Evolutionary conservation across 2,888 invertebrate species (phyloP).

Genomic region (Ophioninae sp.): DNA sequence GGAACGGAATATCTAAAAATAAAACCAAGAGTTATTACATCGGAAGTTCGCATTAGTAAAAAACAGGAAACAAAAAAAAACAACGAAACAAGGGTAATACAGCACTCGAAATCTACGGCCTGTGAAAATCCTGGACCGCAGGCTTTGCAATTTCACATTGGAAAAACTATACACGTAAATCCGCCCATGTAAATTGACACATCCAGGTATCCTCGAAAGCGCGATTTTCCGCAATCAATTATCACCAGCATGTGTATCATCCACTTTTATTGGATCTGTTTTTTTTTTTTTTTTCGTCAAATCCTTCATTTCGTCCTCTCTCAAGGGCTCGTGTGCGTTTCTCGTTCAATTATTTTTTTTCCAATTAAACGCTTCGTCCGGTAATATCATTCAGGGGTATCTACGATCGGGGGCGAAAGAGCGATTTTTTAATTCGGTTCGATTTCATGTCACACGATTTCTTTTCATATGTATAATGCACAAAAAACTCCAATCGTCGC

Average conservation of each 20-base stretch:
- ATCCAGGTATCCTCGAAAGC: conserved; percentile 1
- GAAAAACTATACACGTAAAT: not conserved
- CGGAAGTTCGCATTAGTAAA: not conserved
- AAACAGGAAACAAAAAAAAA: not conserved
- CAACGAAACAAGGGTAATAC: not conserved
- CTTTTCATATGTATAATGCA: no score
- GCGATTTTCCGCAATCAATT: conserved; percentile 27
- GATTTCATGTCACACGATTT: no score
- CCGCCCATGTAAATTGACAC: conserved; percentile 5
- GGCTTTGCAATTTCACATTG: not conserved
- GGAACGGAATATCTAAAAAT: not conserved
- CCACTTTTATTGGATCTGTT: conserved; percentile 14
- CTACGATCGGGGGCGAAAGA: not conserved
- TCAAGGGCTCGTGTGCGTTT: not conserved
- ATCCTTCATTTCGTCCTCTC: not conserved
- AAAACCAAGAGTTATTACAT: not conserved
- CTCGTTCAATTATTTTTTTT: conserved; percentile 7
- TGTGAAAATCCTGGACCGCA: not conserved
- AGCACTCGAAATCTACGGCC: conserved; percentile 1
- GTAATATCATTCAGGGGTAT: not conserved
- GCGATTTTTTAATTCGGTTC: no score
- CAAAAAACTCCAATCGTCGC: no score
- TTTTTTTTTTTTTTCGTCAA: not conserved
- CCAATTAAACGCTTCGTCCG: conserved; percentile 9
- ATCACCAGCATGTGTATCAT: conserved; percentile 11